phyloP scores from a whole-genome alignment of 2,888 invertebrate genomes.

The Perizoma affinitatum region DNA sequence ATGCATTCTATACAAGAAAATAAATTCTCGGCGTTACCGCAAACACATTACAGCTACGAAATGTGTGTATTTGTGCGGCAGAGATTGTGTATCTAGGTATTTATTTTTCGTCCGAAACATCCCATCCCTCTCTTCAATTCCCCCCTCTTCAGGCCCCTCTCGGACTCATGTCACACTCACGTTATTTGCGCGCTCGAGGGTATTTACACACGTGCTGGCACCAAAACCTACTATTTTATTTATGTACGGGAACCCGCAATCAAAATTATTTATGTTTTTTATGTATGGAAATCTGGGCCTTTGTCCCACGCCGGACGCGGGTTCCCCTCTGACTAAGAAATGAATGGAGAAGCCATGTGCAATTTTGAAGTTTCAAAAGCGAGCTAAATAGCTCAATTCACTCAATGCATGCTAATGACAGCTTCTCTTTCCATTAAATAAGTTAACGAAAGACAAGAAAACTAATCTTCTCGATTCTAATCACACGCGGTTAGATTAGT shows the following conservation, averaged over 20 bases:
- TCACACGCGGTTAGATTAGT: neutral
- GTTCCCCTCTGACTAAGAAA: constrained; percentile 26
- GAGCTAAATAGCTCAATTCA: constrained; percentile 3
- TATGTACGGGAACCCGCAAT: constrained; percentile 68
- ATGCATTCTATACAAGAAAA: constrained; percentile 48
- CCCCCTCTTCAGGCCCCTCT: constrained; percentile 39
- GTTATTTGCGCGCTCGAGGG: constrained; percentile 68
- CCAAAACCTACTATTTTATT: constrained; percentile 71
- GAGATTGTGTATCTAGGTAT: constrained; percentile 77
- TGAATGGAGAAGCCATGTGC: constrained; percentile 28
- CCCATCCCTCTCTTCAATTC: constrained; percentile 40
- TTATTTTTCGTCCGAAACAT: constrained; percentile 66
- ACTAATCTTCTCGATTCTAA: neutral
- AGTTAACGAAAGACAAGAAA: neutral
- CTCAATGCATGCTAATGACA: constrained; percentile 34
- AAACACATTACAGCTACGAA: constrained; percentile 76
- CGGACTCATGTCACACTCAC: constrained; percentile 57
- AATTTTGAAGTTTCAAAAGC: constrained; percentile 16
- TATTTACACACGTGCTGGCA: constrained; percentile 65
- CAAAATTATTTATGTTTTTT: constrained; percentile 80
- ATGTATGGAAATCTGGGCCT: constrained; percentile 71
- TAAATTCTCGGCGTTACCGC: constrained; percentile 60
- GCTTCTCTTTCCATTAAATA: neutral
- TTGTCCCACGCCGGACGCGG: constrained; percentile 52
- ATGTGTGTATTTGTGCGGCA: constrained; percentile 71